Evolutionary conservation across 1,140 invertebrate species (phyloP).

Genomic region (Drosophila pandora): DNA sequence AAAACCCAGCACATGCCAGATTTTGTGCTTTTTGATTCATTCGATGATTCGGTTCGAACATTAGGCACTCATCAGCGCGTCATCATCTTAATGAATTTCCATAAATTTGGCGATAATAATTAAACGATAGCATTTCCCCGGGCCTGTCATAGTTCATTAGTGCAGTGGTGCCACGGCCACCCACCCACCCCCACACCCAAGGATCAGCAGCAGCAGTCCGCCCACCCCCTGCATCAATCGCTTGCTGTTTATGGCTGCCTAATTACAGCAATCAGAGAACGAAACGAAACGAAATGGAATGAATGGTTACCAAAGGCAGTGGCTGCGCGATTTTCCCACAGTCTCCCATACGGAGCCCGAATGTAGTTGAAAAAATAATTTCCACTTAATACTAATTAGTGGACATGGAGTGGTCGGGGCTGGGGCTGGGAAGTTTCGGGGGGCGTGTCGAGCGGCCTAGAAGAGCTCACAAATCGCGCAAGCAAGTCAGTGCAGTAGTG

Average conservation of each 20-base stretch:
- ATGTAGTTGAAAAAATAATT: slow-evolving; percentile 74
- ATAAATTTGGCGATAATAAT: slow-evolving; percentile 76
- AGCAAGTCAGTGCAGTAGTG: slow-evolving; percentile 76
- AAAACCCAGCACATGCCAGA: neutral
- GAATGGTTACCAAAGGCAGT: slow-evolving; percentile 26
- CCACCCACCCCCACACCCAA: slow-evolving; percentile 1
- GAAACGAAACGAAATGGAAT: slow-evolving; percentile 42
- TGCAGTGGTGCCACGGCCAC: slow-evolving; percentile 10
- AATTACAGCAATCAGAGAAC: slow-evolving; percentile 63
- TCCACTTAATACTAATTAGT: slow-evolving; percentile 81
- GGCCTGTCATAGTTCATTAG: slow-evolving; percentile 61
- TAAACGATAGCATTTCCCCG: slow-evolving; percentile 63
- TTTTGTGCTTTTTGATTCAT: slow-evolving; percentile 15
- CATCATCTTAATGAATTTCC: slow-evolving; percentile 74
- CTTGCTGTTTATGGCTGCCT: slow-evolving; percentile 51
- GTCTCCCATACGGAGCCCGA: slow-evolving; percentile 37
- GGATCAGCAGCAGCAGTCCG: neutral
- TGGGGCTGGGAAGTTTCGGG: neutral
- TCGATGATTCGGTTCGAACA: slow-evolving; percentile 31
- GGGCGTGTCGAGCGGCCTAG: slow-evolving; percentile 2
- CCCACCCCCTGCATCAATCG: slow-evolving; percentile 29
- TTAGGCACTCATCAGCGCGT: slow-evolving; percentile 44
- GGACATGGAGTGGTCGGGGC: slow-evolving; percentile 41
- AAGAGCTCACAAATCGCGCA: slow-evolving; percentile 54
- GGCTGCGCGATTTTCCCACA: slow-evolving; percentile 56